Conservation (phyloP, 2,797 vertebrate genomes). For the Rhinichthys osculus region DNA sequence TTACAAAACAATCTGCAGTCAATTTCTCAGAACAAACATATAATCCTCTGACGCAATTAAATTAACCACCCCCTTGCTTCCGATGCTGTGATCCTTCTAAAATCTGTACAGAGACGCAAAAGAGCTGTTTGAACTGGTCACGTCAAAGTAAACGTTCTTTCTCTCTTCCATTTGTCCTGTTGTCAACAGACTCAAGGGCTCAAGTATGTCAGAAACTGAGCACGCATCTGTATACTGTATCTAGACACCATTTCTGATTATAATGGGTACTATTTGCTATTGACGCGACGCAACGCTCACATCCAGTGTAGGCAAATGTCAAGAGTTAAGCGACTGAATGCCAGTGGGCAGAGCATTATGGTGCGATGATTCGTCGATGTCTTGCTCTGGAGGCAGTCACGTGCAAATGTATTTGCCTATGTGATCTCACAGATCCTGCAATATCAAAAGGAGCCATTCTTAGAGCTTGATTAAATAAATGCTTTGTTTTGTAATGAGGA, state of each 20-base stretch:
- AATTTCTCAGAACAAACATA: not conserved
- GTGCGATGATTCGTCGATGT: not conserved
- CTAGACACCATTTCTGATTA: not conserved
- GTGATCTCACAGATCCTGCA: not conserved
- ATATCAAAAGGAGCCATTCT: not conserved
- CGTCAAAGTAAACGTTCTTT: not conserved
- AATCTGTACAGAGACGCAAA: not conserved
- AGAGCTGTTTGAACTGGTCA: not conserved
- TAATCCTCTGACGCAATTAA: not conserved
- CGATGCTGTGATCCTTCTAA: not conserved
- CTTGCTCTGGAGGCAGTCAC: not conserved
- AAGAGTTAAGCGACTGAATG: not conserved
- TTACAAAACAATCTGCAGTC: not conserved
- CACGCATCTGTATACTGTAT: not conserved
- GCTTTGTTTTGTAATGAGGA: not conserved
- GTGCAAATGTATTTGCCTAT: not conserved
- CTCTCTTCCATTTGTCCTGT: not conserved
- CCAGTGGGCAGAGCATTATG: not conserved
- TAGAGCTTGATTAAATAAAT: not conserved
- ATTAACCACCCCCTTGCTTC: not conserved
- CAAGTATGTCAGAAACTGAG: not conserved
- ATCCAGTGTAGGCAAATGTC: not conserved
- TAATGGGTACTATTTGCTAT: not conserved
- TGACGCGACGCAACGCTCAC: not conserved
- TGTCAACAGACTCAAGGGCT: not conserved